These are phyloP conservation scores for Drosophila ustulata DNA, from an alignment of 2,888 invertebrate genomes.

Conservation along the genomic window DNA sequence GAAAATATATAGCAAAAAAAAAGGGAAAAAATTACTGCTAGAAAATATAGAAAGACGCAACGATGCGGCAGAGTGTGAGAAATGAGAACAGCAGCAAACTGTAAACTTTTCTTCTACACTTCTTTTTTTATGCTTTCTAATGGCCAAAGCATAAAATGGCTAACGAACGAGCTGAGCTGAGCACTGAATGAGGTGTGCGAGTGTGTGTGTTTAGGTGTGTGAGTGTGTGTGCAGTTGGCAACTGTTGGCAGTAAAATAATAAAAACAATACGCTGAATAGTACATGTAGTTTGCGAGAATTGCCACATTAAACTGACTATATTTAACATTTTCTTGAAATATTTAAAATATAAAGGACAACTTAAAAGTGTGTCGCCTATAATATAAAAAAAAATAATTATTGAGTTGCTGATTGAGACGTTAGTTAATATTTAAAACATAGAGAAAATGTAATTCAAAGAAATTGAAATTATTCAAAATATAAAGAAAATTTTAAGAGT, in stretches of 20 bases:
- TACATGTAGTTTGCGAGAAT: not conserved
- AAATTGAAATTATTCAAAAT: no score
- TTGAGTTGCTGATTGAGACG: no score
- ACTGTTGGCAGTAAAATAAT: slow-evolving; percentile 19
- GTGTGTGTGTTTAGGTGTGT: not conserved
- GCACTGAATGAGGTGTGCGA: slow-evolving; percentile 3
- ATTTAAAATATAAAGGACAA: no score
- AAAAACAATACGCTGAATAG: slow-evolving; percentile 1
- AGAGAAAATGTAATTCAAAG: no score
- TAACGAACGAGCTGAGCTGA: slow-evolving; percentile 30
- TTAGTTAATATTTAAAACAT: no score
- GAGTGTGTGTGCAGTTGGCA: slow-evolving; percentile 1
- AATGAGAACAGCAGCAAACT: slow-evolving; percentile 23
- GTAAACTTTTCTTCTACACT: slow-evolving; percentile 19
- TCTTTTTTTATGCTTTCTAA: slow-evolving; percentile 9
- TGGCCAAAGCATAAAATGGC: slow-evolving; percentile 52
- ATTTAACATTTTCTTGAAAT: no score
- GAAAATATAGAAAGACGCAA: slow-evolving; percentile 25
- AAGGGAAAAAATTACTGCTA: slow-evolving; percentile 6
- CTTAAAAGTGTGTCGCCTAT: no score
- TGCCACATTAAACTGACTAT: not conserved
- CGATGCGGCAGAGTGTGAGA: slow-evolving; percentile 38
- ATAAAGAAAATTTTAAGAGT: no score
- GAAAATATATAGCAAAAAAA: not conserved
- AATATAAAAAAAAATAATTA: no score